Conservation (phyloP, 2,888 invertebrate species). For the Perdita meconis region DNA sequence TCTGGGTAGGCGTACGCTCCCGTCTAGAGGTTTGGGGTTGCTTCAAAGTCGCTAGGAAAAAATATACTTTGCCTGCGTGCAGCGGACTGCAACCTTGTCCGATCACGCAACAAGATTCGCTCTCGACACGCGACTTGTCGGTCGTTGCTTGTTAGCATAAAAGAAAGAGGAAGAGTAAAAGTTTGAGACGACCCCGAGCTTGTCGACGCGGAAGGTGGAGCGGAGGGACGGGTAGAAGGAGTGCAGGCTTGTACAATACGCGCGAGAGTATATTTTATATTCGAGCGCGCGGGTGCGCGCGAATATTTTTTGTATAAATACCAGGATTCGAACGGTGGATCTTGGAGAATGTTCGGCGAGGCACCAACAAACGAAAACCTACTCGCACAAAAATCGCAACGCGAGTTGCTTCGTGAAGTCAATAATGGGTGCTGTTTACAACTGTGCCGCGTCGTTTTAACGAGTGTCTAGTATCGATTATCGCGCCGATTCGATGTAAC, state of each 20-base stretch:
- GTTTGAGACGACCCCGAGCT: not conserved
- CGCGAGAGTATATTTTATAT: constrained; percentile 71
- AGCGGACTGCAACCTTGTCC: too few species aligned
- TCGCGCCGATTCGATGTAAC: constrained; percentile 1
- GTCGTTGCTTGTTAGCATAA: too few species aligned
- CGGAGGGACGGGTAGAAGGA: constrained; percentile 20
- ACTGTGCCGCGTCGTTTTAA: constrained; percentile 34
- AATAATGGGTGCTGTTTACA: constrained; percentile 58
- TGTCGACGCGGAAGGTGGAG: constrained; percentile 11
- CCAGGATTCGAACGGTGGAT: constrained; percentile 28
- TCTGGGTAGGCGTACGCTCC: constrained; percentile 4
- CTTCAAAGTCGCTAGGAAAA: too few species aligned
- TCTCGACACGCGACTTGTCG: too few species aligned
- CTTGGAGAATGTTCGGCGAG: not conserved
- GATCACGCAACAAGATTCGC: too few species aligned
- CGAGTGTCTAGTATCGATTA: constrained; percentile 7
- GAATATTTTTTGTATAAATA: constrained; percentile 71
- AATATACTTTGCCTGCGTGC: too few species aligned
- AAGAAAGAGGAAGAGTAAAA: not conserved
- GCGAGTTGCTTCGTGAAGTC: constrained; percentile 48
- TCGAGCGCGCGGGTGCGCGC: constrained; percentile 50
- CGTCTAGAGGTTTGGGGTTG: constrained; percentile 18
- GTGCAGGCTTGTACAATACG: constrained; percentile 64
- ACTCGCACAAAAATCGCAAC: constrained; percentile 35
- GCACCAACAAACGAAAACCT: not conserved